Percentiles rank a stretch among this genome's conserved stretches.
Conservation (phyloP, 2,888 invertebrate species). For the Miltochrista miniata region DNA sequence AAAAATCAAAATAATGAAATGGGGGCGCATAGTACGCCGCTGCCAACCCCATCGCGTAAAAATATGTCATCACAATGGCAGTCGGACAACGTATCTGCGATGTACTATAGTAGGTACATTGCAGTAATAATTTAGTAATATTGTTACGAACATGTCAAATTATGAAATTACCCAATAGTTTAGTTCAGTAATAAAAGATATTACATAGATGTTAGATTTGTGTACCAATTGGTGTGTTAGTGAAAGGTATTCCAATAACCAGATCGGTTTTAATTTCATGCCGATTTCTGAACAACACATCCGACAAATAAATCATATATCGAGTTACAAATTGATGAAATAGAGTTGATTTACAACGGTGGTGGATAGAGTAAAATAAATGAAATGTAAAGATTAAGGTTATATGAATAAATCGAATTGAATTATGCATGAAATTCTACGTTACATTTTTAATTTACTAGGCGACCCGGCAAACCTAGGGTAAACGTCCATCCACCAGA, state of each 20-base stretch:
- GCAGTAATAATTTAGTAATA: no score
- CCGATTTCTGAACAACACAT: not conserved
- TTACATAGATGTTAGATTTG: not conserved
- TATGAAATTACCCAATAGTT: constrained; percentile 12
- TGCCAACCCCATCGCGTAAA: no score
- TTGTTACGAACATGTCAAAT: constrained; percentile 11
- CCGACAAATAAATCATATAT: not conserved
- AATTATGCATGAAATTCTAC: no score
- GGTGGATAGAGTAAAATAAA: not conserved
- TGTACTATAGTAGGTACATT: no score
- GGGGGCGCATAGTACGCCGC: no score
- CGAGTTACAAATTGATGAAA: not conserved
- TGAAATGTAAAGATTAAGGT: not conserved
- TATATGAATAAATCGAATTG: not conserved
- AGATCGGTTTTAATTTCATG: constrained; percentile 6
- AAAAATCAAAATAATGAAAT: no score
- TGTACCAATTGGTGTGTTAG: constrained; percentile 1
- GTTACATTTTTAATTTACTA: no score
- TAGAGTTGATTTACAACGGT: not conserved
- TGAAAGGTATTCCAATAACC: constrained; percentile 7
- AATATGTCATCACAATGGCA: no score
- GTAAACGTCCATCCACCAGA: no score
- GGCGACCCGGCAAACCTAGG: no score
- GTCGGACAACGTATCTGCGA: no score
- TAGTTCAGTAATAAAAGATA: constrained; percentile 7